phyloP scores from a whole-genome alignment of 2,797 vertebrate species.

The Takifugu rubripes region DNA sequence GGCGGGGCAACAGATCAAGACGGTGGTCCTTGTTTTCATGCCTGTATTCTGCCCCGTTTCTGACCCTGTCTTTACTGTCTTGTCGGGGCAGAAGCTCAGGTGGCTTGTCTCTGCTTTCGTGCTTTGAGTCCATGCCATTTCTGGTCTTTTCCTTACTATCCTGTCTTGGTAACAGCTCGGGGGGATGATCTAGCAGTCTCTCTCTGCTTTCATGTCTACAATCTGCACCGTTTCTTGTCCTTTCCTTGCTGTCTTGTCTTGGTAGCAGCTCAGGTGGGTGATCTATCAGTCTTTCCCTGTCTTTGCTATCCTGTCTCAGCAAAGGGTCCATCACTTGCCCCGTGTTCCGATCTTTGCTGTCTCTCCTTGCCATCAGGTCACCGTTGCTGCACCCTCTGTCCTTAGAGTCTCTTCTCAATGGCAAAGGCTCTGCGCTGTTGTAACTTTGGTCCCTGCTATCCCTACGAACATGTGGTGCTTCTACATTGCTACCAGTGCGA shows the following conservation, averaged over 20 bases:
- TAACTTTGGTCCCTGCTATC: slow-evolving; percentile 70
- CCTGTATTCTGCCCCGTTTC: slow-evolving; percentile 58
- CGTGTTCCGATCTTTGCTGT: slow-evolving; percentile 63
- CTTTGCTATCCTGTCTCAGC: slow-evolving; percentile 87
- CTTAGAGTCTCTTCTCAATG: slow-evolving; percentile 71
- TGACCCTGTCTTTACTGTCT: slow-evolving; percentile 67
- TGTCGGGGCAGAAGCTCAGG: slow-evolving; percentile 63
- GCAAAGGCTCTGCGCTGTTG: slow-evolving; percentile 80
- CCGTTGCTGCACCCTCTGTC: slow-evolving; percentile 67
- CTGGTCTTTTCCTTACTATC: slow-evolving; percentile 68
- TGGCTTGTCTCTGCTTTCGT: slow-evolving; percentile 61
- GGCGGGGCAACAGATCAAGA: slow-evolving; percentile 56
- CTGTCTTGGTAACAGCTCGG: slow-evolving; percentile 63
- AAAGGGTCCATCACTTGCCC: slow-evolving; percentile 60
- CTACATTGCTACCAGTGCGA: slow-evolving; percentile 49
- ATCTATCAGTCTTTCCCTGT: slow-evolving; percentile 57
- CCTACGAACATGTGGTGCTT: slow-evolving; percentile 51
- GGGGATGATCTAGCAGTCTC: slow-evolving; percentile 60
- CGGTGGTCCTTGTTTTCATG: slow-evolving; percentile 67
- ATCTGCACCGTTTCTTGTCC: slow-evolving; percentile 59
- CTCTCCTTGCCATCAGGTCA: slow-evolving; percentile 60
- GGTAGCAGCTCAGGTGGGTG: slow-evolving; percentile 57
- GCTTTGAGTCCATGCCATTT: slow-evolving; percentile 64
- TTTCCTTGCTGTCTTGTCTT: slow-evolving; percentile 69
- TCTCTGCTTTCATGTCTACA: slow-evolving; percentile 68